A percentile compares a stretch with the other conserved stretches of the same genome.
Conservation (phyloP, 2,888 invertebrate genomes). For the Junonia oenone region DNA sequence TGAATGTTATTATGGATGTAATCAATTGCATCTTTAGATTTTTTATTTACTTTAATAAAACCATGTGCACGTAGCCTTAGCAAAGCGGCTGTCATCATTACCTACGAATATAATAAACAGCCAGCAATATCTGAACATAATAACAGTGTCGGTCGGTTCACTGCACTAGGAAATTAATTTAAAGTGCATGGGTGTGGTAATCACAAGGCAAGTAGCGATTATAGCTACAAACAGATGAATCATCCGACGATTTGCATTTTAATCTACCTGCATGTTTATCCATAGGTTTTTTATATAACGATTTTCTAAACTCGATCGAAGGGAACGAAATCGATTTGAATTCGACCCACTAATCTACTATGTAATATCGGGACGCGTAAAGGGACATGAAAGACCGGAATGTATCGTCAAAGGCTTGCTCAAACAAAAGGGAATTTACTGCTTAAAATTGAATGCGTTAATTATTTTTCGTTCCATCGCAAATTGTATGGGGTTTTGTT, state of each 20-base stretch:
- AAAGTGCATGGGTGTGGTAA: constrained; percentile 67
- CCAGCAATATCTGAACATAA: constrained; percentile 57
- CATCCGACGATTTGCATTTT: constrained; percentile 53
- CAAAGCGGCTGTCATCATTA: constrained; percentile 30
- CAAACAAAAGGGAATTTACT: constrained; percentile 30
- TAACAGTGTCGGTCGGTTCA: constrained; percentile 49
- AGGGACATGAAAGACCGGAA: constrained; percentile 22
- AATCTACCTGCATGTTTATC: constrained; percentile 30
- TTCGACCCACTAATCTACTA: background rate
- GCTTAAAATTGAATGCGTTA: constrained; percentile 52
- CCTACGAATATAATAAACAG: constrained; percentile 42
- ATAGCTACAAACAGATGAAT: constrained; percentile 59
- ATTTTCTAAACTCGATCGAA: background rate
- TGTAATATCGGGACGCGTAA: constrained; percentile 12
- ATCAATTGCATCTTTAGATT: constrained; percentile 2
- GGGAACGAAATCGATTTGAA: background rate
- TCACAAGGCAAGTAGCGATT: constrained; percentile 61
- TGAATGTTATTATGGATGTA: constrained; percentile 1
- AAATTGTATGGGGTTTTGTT: constrained; percentile 60
- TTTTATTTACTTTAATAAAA: constrained; percentile 3
- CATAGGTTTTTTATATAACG: background rate
- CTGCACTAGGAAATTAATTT: constrained; percentile 68
- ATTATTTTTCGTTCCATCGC: constrained; percentile 60
- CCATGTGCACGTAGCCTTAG: constrained; percentile 13
- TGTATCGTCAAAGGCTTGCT: constrained; percentile 24